Percentiles rank a stretch among this genome's conserved stretches.
Evolutionary conservation across 2,888 invertebrate species (phyloP).

Genomic region (Craniophora ligustri): DNA sequence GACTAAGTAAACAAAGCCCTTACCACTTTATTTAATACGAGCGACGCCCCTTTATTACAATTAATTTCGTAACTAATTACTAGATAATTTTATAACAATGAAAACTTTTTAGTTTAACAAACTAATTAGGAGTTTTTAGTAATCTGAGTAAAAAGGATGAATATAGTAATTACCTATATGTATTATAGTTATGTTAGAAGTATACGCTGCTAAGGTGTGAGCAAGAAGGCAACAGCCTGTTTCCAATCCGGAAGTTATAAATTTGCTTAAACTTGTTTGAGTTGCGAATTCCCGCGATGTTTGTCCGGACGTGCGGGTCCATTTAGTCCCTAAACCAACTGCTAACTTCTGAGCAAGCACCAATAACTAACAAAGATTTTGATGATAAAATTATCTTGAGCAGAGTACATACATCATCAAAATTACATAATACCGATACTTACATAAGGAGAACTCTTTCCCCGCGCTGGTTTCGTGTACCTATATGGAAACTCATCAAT

Average conservation of each 20-base stretch:
- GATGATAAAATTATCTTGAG: conserved; percentile 64
- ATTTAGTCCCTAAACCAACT: conserved; percentile 82
- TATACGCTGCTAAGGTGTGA: conserved; percentile 20
- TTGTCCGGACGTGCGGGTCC: conserved; percentile 86
- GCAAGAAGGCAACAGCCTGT: conserved; percentile 69
- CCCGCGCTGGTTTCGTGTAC: neutral
- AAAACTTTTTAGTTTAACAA: conserved; percentile 26
- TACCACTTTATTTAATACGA: conserved; percentile 29
- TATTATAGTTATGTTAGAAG: conserved; percentile 30
- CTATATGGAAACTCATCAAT: conserved; percentile 45
- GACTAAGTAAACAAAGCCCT: conserved; percentile 20
- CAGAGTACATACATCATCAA: conserved; percentile 29
- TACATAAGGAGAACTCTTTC: conserved; percentile 4
- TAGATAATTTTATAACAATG: conserved; percentile 27
- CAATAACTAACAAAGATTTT: conserved; percentile 73
- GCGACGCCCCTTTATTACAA: conserved; percentile 12
- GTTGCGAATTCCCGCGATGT: conserved; percentile 83
- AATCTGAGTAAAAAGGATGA: conserved; percentile 27
- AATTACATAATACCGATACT: conserved; percentile 17
- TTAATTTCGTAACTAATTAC: conserved; percentile 30
- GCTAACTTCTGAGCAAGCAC: conserved; percentile 76
- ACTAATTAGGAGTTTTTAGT: conserved; percentile 20
- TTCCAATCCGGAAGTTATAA: conserved; percentile 83
- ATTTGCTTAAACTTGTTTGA: conserved; percentile 87
- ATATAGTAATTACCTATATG: too few relatives aligned